These are phyloP conservation scores for Taenaris catops DNA, from an alignment of 2,888 invertebrate species.

Conservation along the genomic window DNA sequence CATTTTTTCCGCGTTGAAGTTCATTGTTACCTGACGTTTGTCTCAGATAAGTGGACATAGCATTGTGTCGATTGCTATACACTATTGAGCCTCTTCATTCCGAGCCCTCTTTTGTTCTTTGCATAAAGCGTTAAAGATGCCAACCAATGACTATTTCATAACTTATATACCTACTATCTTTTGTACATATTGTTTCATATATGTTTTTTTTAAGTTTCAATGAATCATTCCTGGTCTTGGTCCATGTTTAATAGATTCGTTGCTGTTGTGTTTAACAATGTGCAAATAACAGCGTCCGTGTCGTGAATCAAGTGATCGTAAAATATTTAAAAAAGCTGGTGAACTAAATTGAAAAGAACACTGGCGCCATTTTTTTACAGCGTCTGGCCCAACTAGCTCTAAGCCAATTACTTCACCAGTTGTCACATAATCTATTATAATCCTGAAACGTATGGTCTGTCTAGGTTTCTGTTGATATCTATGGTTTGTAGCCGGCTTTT, in stretches of 20 bases:
- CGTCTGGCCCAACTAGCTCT: constrained; percentile 86
- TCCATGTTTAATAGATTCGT: too few species aligned
- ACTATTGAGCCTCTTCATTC: constrained; percentile 21
- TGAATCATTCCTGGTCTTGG: too few species aligned
- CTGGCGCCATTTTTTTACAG: constrained; percentile 82
- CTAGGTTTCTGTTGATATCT: too few species aligned
- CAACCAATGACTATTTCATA: constrained; percentile 24
- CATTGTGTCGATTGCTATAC: constrained; percentile 13
- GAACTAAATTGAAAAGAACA: too few species aligned
- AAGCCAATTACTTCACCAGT: constrained; percentile 86
- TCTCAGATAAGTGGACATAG: constrained; percentile 16
- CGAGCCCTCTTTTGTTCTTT: constrained; percentile 37
- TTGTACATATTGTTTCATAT: too few species aligned
- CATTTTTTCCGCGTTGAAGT: constrained; percentile 14
- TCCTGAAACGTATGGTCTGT: constrained; percentile 50
- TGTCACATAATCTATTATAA: constrained; percentile 83
- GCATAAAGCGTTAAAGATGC: constrained; percentile 30
- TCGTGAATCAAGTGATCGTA: too few species aligned
- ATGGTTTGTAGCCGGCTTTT: too few species aligned
- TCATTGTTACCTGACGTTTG: constrained; percentile 15
- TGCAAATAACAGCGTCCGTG: too few species aligned
- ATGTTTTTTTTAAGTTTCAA: too few species aligned
- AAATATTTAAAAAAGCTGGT: too few species aligned
- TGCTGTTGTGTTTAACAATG: too few species aligned
- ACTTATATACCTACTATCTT: too few species aligned